Evolutionary conservation across 2,113 vertebrate species (phyloP).

Genomic region (Rhynchomys soricoides): DNA sequence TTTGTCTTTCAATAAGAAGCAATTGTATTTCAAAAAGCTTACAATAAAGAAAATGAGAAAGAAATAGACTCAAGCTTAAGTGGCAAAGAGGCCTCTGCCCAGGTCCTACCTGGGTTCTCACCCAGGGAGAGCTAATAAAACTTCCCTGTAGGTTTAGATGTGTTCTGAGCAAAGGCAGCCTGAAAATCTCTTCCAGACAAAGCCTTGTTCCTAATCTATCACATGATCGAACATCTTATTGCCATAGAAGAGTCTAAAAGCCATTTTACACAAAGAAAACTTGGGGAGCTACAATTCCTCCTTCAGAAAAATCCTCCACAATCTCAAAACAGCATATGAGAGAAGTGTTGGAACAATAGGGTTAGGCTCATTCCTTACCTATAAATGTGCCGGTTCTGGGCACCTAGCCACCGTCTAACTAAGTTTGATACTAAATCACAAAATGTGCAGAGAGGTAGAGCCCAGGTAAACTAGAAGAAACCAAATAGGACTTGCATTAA

Average conservation of each 20-base stretch:
- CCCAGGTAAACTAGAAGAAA: background rate
- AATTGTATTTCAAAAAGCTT: conserved; percentile 18
- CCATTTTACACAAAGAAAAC: background rate
- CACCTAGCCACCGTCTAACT: background rate
- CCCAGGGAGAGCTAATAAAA: background rate
- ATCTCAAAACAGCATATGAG: background rate
- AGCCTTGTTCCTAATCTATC: background rate
- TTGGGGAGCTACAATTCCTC: background rate
- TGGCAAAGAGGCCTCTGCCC: background rate
- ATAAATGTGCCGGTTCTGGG: background rate
- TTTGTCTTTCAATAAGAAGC: conserved; percentile 26
- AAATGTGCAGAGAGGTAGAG: background rate
- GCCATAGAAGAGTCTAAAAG: background rate
- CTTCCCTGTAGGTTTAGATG: background rate
- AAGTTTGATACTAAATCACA: background rate
- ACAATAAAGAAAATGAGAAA: background rate
- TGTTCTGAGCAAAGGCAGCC: background rate
- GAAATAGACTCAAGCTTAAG: background rate
- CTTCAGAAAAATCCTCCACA: background rate
- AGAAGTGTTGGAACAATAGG: background rate
- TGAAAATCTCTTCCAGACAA: background rate
- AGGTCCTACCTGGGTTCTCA: background rate
- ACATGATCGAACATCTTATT: background rate
- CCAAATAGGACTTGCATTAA: background rate
- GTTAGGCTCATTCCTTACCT: background rate